Conservation (phyloP, 2,113 vertebrate genomes). For the Etia nguti region DNA sequence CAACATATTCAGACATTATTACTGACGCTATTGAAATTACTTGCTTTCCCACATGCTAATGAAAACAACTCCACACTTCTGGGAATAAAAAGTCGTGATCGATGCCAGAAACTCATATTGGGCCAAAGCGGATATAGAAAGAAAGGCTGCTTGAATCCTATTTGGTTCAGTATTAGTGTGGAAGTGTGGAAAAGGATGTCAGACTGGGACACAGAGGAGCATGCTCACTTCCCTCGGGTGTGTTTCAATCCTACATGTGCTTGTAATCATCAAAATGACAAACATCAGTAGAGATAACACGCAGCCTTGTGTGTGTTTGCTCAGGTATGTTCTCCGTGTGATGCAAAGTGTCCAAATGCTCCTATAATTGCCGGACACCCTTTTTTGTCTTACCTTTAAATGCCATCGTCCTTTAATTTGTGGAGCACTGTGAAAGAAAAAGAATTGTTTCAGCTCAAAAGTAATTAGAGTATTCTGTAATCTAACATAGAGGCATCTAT, state of each 20-base stretch:
- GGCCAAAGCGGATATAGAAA: neutral
- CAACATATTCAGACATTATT: conserved; percentile 30
- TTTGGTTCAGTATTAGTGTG: neutral
- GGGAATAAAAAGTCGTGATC: neutral
- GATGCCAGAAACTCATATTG: neutral
- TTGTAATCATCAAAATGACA: neutral
- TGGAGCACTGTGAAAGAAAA: neutral
- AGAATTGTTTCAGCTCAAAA: neutral
- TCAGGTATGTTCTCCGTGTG: neutral
- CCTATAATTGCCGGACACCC: neutral
- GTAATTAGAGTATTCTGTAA: neutral
- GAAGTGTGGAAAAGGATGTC: neutral
- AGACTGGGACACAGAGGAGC: neutral
- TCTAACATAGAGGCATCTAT: neutral
- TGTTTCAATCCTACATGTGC: neutral
- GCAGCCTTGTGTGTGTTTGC: neutral
- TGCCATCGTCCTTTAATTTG: neutral
- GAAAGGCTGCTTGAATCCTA: neutral
- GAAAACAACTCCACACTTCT: conserved; percentile 23
- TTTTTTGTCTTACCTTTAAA: neutral
- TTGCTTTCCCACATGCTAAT: conserved; percentile 13
- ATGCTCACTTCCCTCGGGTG: neutral
- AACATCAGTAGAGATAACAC: neutral
- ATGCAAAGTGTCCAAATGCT: neutral
- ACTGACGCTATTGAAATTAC: conserved; percentile 10